phyloP scores from a whole-genome alignment of 2,113 vertebrate species.

The Isurus oxyrinchus region DNA sequence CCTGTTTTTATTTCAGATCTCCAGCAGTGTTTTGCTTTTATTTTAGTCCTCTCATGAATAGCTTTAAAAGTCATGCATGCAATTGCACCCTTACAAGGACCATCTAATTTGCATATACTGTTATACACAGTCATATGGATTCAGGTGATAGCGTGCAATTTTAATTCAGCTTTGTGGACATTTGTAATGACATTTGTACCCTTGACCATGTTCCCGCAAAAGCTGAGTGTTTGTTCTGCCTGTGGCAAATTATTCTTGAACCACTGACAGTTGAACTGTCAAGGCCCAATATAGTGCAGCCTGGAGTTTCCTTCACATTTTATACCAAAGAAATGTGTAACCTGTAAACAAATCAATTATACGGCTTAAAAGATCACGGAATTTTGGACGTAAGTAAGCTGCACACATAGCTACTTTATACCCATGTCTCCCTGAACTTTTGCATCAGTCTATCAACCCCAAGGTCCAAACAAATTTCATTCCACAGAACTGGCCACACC shows the following conservation, averaged over 20 bases:
- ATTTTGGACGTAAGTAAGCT: neutral
- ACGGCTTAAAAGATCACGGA: neutral
- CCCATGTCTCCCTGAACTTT: neutral
- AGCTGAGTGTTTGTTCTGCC: neutral
- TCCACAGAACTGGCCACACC: neutral
- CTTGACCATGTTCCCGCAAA: neutral
- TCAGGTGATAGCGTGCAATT: neutral
- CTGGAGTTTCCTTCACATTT: neutral
- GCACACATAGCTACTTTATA: neutral
- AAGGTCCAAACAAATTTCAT: neutral
- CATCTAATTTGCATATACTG: neutral
- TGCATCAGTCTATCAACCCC: neutral
- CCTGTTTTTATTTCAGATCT: no score
- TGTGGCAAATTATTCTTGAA: neutral
- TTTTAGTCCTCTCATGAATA: no score
- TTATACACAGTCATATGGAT: neutral
- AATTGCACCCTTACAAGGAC: neutral
- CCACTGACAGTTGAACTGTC: neutral
- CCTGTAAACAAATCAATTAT: neutral
- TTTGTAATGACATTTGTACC: neutral
- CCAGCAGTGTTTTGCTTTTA: no score
- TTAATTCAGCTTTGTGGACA: neutral
- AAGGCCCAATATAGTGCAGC: neutral
- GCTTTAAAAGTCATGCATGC: no score
- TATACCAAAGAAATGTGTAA: neutral